Conservation (phyloP, 2,797 vertebrate genomes). For the Acrocephalus scirpaceus region DNA sequence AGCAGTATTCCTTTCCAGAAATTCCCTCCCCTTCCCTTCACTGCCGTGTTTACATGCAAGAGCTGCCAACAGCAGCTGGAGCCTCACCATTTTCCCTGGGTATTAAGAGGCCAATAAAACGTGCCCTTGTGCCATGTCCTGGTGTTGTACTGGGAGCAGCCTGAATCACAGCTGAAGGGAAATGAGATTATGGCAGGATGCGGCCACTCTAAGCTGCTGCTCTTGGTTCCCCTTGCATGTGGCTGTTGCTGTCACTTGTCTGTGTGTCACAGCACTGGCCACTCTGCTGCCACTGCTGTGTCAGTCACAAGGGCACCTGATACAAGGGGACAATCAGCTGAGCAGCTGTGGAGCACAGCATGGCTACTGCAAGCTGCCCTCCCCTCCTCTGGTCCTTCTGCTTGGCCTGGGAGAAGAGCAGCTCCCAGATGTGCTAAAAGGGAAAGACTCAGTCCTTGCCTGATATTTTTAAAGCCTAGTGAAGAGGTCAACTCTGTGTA, state of each 20-base stretch:
- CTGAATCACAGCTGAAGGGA: constrained; percentile 4
- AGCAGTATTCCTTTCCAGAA: neutral
- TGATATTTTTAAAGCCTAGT: neutral
- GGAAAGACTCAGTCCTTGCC: neutral
- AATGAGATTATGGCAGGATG: constrained; percentile 5
- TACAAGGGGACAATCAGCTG: neutral
- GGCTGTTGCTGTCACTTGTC: neutral
- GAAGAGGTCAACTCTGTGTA: neutral
- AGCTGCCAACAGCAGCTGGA: neutral
- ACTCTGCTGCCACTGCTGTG: neutral
- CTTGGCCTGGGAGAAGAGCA: neutral
- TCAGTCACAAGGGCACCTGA: neutral
- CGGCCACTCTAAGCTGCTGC: neutral
- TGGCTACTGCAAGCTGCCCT: neutral
- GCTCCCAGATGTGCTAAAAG: neutral
- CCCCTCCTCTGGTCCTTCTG: neutral
- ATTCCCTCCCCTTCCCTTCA: neutral
- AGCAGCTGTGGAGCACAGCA: neutral
- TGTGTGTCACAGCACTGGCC: neutral
- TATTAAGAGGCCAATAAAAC: neutral
- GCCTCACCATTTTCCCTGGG: neutral
- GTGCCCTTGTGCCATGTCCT: neutral
- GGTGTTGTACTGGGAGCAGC: constrained; percentile 22
- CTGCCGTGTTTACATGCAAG: neutral
- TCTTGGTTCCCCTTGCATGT: fast-evolving